Percentiles rank a stretch among this genome's conserved stretches.
Conservation (phyloP, 1,140 invertebrate species). For the Teleopsis dalmanni region DNA sequence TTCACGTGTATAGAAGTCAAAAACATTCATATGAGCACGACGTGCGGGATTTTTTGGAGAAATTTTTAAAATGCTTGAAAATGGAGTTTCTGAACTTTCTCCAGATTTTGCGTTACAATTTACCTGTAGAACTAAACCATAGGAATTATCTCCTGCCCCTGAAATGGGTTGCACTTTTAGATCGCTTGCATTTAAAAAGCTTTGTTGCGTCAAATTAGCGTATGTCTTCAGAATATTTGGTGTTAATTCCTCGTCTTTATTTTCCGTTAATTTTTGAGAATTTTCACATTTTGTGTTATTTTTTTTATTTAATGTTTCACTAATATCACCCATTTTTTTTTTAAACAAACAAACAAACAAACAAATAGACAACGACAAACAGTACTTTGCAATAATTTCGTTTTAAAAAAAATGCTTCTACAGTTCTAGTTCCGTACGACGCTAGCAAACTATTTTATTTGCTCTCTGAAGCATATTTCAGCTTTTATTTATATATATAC, state of each 20-base stretch:
- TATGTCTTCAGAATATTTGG: conserved; percentile 9
- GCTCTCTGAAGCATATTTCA: too few relatives aligned
- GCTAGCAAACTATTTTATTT: too few relatives aligned
- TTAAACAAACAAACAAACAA: too few relatives aligned
- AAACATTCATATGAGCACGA: conserved; percentile 22
- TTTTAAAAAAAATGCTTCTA: too few relatives aligned
- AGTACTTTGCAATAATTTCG: too few relatives aligned
- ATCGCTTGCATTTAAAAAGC: neutral
- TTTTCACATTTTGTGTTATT: too few relatives aligned
- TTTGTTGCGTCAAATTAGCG: neutral
- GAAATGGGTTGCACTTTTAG: conserved; percentile 12
- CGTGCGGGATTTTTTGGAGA: conserved; percentile 25
- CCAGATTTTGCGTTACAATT: conserved; percentile 12
- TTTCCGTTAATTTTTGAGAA: too few relatives aligned
- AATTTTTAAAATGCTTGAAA: conserved; percentile 21
- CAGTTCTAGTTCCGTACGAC: too few relatives aligned
- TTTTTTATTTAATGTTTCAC: too few relatives aligned
- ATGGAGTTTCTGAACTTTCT: neutral
- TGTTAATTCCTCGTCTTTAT: neutral
- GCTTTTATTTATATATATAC: too few relatives aligned
- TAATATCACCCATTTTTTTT: too few relatives aligned
- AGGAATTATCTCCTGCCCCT: conserved; percentile 28
- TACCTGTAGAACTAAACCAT: conserved; percentile 22
- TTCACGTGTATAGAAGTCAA: conserved; percentile 23
- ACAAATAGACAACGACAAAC: too few relatives aligned